phyloP scores from a whole-genome alignment of 2,888 invertebrate species.

The Steinernema carpocapsae region DNA sequence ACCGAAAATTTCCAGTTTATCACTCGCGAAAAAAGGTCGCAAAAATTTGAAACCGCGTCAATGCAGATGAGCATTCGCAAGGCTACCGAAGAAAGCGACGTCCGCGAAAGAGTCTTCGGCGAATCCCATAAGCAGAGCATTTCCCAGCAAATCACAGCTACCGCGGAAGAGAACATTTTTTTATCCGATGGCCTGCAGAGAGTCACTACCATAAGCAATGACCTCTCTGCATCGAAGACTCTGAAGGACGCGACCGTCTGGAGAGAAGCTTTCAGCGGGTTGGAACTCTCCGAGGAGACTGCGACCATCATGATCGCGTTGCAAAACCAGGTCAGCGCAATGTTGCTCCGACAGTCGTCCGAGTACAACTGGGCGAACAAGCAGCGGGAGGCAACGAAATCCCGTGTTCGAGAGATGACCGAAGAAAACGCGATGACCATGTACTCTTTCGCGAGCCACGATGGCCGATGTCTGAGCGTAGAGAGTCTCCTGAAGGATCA shows the following conservation, averaged over 20 bases:
- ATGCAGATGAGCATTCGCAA: constrained; percentile 20
- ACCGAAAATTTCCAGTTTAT: constrained; percentile 39
- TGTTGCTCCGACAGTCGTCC: constrained; percentile 41
- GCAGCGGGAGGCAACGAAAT: constrained; percentile 42
- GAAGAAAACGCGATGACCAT: constrained; percentile 58
- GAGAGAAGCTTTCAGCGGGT: constrained; percentile 36
- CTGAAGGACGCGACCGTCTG: constrained; percentile 34
- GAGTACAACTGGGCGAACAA: constrained; percentile 41
- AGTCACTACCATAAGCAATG: not conserved
- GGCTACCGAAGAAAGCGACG: constrained; percentile 3
- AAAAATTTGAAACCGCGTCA: constrained; percentile 26
- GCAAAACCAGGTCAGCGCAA: constrained; percentile 35
- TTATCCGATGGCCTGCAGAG: constrained; percentile 28
- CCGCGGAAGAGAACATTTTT: constrained; percentile 20
- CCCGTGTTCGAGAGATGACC: constrained; percentile 46
- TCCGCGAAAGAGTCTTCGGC: constrained; percentile 2
- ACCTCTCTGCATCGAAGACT: not conserved
- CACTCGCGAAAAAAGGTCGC: constrained; percentile 31
- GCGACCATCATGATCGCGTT: constrained; percentile 41
- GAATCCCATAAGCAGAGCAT: not conserved
- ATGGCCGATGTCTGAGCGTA: constrained; percentile 43
- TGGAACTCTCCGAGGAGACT: constrained; percentile 41
- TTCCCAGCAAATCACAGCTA: not conserved
- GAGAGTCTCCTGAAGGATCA: constrained; percentile 42
- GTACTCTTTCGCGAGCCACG: constrained; percentile 54